These are phyloP conservation scores for Sialis fuliginosa DNA, from an alignment of 2,888 invertebrate species.

Conservation along the genomic window DNA sequence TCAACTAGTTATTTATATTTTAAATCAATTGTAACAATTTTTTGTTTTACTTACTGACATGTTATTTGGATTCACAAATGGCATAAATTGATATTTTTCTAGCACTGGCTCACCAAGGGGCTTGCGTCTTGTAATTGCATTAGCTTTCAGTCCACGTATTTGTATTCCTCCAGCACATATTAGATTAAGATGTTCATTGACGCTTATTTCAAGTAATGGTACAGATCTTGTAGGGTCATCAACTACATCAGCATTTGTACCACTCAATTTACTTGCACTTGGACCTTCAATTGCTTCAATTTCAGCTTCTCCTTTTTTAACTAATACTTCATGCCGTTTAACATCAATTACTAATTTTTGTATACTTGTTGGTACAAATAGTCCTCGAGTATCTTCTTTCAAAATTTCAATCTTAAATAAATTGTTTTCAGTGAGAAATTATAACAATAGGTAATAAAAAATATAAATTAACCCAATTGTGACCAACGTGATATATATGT, in stretches of 20 bases:
- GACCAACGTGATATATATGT: no score
- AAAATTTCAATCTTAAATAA: conserved; percentile 66
- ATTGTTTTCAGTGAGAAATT: conserved; percentile 28
- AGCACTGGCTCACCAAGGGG: conserved; percentile 57
- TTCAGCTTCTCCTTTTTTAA: conserved; percentile 2
- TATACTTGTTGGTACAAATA: conserved; percentile 49
- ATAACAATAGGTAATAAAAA: no score
- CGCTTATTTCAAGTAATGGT: conserved; percentile 18
- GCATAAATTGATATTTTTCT: conserved; percentile 56
- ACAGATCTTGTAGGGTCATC: conserved; percentile 1
- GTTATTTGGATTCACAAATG: conserved; percentile 27
- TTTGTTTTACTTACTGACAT: conserved; percentile 9
- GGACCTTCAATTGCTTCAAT: no score
- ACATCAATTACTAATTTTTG: conserved; percentile 33
- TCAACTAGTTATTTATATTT: no score
- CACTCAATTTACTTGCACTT: no score
- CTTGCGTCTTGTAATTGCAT: conserved; percentile 48
- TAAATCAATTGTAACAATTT: background rate
- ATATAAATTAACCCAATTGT: no score
- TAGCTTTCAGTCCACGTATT: conserved; percentile 58
- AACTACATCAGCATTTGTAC: background rate
- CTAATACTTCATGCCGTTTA: conserved; percentile 14
- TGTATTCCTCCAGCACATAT: conserved; percentile 57
- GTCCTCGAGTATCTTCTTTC: conserved; percentile 44
- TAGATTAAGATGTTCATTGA: conserved; percentile 23